Percentiles rank a stretch among this genome's conserved stretches.
These are phyloP conservation scores for Sinopyrophorus schimmeli DNA, from an alignment of 2,888 invertebrate genomes.

Conservation along the genomic window DNA sequence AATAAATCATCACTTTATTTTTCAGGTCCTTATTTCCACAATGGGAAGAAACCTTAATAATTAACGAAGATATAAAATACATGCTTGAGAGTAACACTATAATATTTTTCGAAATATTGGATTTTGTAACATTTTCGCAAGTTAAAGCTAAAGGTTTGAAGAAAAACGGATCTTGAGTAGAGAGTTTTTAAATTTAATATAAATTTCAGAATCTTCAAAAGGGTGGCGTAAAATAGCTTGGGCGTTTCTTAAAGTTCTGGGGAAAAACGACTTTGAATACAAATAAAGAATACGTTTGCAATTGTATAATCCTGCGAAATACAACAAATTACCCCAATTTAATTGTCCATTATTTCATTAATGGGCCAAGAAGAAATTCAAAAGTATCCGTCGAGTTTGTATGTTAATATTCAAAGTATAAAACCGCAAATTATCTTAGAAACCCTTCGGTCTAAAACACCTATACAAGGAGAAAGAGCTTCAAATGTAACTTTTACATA, in stretches of 20 bases:
- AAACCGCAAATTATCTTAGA: constrained; percentile 50
- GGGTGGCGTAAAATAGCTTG: constrained; percentile 70
- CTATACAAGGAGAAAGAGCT: constrained; percentile 45
- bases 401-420: constrained; percentile 60
- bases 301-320: constrained; percentile 59
- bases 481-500: constrained; percentile 23
- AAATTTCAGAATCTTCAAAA: constrained; percentile 52
- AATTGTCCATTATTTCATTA: constrained; percentile 58
- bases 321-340: constrained; percentile 37
- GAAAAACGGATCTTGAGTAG: too few species aligned
- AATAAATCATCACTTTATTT: too few species aligned
- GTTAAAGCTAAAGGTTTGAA: too few species aligned
- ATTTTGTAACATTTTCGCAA: constrained; percentile 44
- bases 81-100: constrained; percentile 49
- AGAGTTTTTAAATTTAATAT: too few species aligned
- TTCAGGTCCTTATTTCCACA: constrained; percentile 53
- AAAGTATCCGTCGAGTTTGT: constrained; percentile 65
- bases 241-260: constrained; percentile 67
- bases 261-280: constrained; percentile 59
- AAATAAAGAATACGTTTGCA: constrained; percentile 66
- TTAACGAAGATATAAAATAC: constrained; percentile 61
- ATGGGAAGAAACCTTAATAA: constrained; percentile 69
- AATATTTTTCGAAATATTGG: constrained; percentile 56
- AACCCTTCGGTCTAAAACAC: constrained; percentile 47
- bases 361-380: constrained; percentile 59